phyloP scores from a whole-genome alignment of 2,113 vertebrate genomes.

The Suricata suricatta region DNA sequence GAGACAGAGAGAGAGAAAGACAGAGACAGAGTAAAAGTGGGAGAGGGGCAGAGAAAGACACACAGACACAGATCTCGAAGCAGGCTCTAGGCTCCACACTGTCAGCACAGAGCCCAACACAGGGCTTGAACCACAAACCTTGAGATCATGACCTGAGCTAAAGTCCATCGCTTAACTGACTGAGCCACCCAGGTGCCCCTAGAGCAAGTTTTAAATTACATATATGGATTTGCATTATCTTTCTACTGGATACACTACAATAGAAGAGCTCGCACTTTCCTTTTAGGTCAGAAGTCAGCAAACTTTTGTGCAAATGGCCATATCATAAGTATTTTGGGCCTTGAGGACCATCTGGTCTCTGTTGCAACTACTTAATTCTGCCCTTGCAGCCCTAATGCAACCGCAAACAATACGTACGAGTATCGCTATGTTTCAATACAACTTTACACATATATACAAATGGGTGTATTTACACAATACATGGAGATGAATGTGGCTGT shows the following conservation, averaged over 20 bases:
- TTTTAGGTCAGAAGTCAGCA: background rate
- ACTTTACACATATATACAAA: background rate
- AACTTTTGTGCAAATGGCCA: background rate
- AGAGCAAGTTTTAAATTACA: background rate
- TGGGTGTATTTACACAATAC: background rate
- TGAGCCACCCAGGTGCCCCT: background rate
- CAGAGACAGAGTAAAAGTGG: background rate
- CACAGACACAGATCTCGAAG: background rate
- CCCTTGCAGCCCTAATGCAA: background rate
- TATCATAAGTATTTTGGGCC: background rate
- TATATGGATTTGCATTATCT: background rate
- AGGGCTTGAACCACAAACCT: no score
- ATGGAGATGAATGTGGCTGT: background rate
- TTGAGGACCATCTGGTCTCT: background rate
- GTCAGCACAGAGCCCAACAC: no score
- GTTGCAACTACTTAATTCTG: background rate
- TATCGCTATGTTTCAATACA: background rate
- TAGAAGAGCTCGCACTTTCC: background rate
- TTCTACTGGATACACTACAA: background rate
- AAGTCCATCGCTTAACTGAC: no score
- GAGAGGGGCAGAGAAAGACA: background rate
- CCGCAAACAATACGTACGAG: background rate
- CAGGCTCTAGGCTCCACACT: no score
- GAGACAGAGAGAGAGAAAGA: background rate
- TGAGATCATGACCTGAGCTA: no score